phyloP scores from a whole-genome alignment of 2,888 invertebrate genomes.

The Scaptomyza tumidula region DNA sequence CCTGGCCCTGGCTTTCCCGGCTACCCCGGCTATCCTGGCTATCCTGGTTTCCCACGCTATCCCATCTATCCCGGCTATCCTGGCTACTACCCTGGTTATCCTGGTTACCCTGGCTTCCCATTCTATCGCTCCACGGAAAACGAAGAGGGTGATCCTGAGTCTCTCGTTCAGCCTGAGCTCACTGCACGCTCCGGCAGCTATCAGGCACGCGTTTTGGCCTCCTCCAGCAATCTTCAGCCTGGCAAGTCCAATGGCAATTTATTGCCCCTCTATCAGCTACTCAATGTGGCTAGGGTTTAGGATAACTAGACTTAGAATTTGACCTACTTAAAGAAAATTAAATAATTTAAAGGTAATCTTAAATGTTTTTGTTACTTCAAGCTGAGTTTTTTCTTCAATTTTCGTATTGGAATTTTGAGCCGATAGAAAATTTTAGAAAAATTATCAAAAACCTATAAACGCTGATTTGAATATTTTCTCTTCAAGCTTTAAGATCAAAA shows the following conservation, averaged over 20 bases:
- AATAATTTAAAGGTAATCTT: not conserved
- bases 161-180: constrained; percentile 15
- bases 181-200: constrained; percentile 42
- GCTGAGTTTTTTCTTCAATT: no score
- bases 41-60: constrained; percentile 34
- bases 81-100: constrained; percentile 33
- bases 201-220: constrained; percentile 54
- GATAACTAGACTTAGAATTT: not conserved
- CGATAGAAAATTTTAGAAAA: no score
- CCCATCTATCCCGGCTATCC: constrained; percentile 31
- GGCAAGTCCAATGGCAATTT: constrained; percentile 41
- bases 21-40: constrained; percentile 42
- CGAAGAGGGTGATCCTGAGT: constrained; percentile 35
- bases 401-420: no score
- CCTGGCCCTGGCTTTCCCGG: constrained; percentile 34
- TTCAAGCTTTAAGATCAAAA: not conserved
- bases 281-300: constrained; percentile 50
- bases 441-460: no score
- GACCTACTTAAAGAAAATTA: constrained; percentile 1
- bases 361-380: no score
- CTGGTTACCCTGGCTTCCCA: constrained; percentile 53
- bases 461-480: no score
- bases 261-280: constrained; percentile 60
- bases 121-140: constrained; percentile 48
- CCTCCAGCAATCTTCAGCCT: constrained; percentile 37